A percentile compares a stretch with the other conserved stretches of the same genome.
Evolutionary conservation across 2,888 invertebrate genomes (phyloP).

Genomic region (Hyalella azteca): DNA sequence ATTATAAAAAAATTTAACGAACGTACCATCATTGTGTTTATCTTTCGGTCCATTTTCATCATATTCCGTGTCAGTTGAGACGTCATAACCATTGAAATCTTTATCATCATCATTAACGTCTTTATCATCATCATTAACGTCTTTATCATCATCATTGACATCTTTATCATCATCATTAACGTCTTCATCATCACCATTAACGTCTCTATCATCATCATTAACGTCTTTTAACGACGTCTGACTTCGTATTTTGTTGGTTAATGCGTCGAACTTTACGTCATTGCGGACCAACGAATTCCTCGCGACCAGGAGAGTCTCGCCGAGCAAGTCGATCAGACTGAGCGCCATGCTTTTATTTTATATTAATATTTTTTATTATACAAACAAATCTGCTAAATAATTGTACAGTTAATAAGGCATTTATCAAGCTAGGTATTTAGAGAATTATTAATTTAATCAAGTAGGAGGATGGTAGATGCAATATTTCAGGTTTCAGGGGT

Average conservation of each 20-base stretch:
- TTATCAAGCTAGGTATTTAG: too few relatives aligned
- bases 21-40: too few relatives aligned
- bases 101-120: background rate
- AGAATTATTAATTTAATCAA: too few relatives aligned
- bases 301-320: background rate
- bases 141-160: background rate
- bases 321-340: background rate
- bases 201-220: background rate
- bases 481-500: too few relatives aligned
- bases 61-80: background rate
- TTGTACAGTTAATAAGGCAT: too few relatives aligned
- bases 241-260: background rate
- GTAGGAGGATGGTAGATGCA: too few relatives aligned
- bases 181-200: background rate
- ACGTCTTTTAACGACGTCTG: background rate
- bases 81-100: background rate
- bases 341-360: constrained; percentile 5
- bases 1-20: too few relatives aligned
- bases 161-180: background rate
- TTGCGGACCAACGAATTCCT: background rate
- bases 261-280: background rate
- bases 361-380: too few relatives aligned
- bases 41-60: too few relatives aligned
- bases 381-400: too few relatives aligned
- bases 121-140: background rate